A percentile compares a stretch with the other conserved stretches of the same genome.
These are phyloP conservation scores for Drosophila paramelanica DNA, from an alignment of 2,888 invertebrate species.

Conservation along the genomic window DNA sequence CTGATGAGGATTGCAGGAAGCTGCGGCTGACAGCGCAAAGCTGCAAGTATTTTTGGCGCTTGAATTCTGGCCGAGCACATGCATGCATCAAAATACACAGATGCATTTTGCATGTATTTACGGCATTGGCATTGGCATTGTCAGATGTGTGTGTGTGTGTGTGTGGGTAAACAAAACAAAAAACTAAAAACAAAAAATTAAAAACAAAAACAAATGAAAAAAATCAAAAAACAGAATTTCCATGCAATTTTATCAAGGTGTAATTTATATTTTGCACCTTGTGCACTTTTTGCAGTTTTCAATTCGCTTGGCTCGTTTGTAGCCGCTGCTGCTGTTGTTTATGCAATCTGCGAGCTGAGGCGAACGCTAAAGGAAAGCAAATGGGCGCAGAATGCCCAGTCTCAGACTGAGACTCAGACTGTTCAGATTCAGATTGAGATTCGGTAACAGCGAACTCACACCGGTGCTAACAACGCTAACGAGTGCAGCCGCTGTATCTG, in stretches of 20 bases:
- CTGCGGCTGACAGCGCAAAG: constrained; percentile 31
- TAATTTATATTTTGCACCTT: constrained; percentile 73
- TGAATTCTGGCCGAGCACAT: constrained; percentile 14
- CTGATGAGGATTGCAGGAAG: constrained; percentile 61
- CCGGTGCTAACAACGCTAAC: constrained; percentile 56
- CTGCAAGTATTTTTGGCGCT: constrained; percentile 15
- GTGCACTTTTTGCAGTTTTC: constrained; percentile 49
- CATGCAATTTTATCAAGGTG: constrained; percentile 66
- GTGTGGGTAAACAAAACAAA: constrained; percentile 1
- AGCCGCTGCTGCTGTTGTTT: constrained; percentile 68
- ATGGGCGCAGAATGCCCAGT: constrained; percentile 60
- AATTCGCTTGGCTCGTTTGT: constrained; percentile 51
- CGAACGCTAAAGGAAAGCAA: constrained; percentile 50
- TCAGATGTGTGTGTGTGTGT: constrained; percentile 10
- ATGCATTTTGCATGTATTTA: constrained; percentile 14
- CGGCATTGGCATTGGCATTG: constrained; percentile 36
- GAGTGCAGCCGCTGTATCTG: constrained; percentile 69
- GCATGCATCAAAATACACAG: neutral
- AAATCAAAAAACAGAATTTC: constrained; percentile 41
- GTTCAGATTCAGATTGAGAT: constrained; percentile 28
- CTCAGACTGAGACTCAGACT: constrained; percentile 19
- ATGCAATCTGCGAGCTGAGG: constrained; percentile 58
- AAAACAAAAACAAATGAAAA: constrained; percentile 17
- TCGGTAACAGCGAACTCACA: constrained; percentile 11
- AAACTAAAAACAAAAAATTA: neutral